These are phyloP conservation scores for Drosophila equinoxialis DNA, from an alignment of 1,140 invertebrate genomes.

Conservation along the genomic window DNA sequence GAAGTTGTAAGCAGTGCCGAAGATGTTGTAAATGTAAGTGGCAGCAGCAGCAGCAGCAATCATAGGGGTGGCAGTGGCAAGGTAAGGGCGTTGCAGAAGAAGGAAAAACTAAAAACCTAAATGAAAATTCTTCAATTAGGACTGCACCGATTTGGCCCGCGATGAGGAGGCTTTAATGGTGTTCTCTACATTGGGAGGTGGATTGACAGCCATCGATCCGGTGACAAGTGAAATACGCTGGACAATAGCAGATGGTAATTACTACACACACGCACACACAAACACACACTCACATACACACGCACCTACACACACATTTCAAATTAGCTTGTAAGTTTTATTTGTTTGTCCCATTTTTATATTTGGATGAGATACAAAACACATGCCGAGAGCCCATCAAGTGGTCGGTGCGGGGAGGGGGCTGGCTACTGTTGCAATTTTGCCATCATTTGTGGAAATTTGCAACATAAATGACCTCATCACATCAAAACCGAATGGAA, in stretches of 20 bases:
- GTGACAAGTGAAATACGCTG: conserved; percentile 92
- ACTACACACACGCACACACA: conserved; percentile 24
- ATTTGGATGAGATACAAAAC: conserved; percentile 37
- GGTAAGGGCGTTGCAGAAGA: conserved; percentile 34
- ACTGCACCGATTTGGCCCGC: conserved; percentile 87
- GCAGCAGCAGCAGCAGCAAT: background rate
- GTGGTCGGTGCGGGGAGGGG: too few relatives aligned
- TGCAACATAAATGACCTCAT: conserved; percentile 63
- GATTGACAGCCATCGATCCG: conserved; percentile 92
- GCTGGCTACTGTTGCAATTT: conserved; percentile 47
- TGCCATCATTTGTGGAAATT: conserved; percentile 26
- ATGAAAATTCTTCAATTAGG: conserved; percentile 71
- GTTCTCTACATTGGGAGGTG: conserved; percentile 95
- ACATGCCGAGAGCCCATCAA: conserved; percentile 25
- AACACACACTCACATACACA: conserved; percentile 17
- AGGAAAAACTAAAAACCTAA: conserved; percentile 41
- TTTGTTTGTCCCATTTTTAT: conserved; percentile 27
- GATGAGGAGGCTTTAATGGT: conserved; percentile 90
- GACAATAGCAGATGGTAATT: conserved; percentile 94
- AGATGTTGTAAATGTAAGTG: conserved; percentile 58
- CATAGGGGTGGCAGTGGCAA: background rate
- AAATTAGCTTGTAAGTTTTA: conserved; percentile 34
- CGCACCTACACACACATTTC: background rate
- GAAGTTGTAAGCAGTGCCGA: conserved; percentile 69
- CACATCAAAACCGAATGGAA: conserved; percentile 19